Conservation (phyloP, 1,140 invertebrate species). For the Philotrypesis tridentata region DNA sequence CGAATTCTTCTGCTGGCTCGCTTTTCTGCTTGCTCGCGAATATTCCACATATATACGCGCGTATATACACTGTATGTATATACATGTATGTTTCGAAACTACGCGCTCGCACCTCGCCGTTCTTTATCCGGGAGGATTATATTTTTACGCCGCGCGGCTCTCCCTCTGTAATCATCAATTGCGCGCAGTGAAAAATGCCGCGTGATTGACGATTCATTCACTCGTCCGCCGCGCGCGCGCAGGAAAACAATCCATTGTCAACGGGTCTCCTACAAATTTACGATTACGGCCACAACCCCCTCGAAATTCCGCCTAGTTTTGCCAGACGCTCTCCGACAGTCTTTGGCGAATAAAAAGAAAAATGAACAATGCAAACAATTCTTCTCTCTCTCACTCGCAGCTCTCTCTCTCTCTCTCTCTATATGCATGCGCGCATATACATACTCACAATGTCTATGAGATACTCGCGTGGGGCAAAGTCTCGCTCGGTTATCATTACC, state of each 20-base stretch:
- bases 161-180: neutral
- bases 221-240: too few species aligned
- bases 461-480: neutral
- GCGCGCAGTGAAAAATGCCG: neutral
- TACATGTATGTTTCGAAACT: neutral
- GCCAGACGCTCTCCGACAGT: neutral
- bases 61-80: too few species aligned
- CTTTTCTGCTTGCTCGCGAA: too few species aligned
- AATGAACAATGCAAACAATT: conserved; percentile 34
- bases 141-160: neutral
- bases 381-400: too few species aligned
- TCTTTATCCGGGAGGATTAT: neutral
- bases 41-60: too few species aligned
- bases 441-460: neutral
- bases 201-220: neutral
- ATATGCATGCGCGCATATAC: neutral
- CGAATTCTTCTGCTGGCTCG: conserved; percentile 3
- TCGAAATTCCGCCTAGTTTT: neutral
- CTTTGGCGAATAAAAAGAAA: too few species aligned
- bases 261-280: conserved; percentile 1
- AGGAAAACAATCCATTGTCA: neutral
- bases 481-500: conserved; percentile 8
- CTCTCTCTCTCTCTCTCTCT: neutral
- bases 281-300: neutral
- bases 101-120: neutral